A percentile compares a stretch with the other conserved stretches of the same genome.
Conservation (phyloP, 2,797 vertebrate species). For the Furcifer pardalis region DNA sequence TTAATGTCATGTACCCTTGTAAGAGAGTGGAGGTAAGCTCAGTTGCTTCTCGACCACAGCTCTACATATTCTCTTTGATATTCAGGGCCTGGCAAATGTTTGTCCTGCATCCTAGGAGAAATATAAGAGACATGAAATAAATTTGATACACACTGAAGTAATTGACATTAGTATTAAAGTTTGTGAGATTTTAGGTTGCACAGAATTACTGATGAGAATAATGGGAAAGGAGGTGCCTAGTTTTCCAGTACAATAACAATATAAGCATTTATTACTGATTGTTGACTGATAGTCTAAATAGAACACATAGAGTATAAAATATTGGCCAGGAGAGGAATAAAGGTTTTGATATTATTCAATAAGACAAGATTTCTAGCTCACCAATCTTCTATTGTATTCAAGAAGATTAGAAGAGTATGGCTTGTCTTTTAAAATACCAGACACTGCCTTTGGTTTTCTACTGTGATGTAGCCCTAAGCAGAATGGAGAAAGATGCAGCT, state of each 20-base stretch:
- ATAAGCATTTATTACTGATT: background rate
- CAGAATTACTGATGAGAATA: slow-evolving; percentile 1
- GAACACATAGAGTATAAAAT: background rate
- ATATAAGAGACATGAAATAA: background rate
- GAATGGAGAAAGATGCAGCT: background rate
- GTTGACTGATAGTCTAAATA: background rate
- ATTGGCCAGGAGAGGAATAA: background rate
- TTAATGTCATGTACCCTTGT: too few relatives aligned
- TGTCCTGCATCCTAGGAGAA: background rate
- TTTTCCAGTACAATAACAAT: background rate
- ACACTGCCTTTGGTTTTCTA: background rate
- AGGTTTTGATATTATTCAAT: background rate
- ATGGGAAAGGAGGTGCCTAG: background rate
- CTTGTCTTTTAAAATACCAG: background rate
- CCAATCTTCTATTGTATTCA: background rate
- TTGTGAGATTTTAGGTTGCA: background rate
- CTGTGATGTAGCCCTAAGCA: background rate
- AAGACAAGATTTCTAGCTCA: slow-evolving; percentile 9
- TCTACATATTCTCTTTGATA: background rate
- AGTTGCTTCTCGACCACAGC: too few relatives aligned
- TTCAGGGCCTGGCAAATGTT: background rate
- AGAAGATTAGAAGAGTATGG: background rate
- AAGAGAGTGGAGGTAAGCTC: too few relatives aligned
- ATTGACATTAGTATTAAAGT: background rate
- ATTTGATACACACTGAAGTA: background rate